Percentiles rank a stretch among this genome's conserved stretches.
Evolutionary conservation across 2,113 vertebrate genomes (phyloP).

Genomic region (Chionis minor): DNA sequence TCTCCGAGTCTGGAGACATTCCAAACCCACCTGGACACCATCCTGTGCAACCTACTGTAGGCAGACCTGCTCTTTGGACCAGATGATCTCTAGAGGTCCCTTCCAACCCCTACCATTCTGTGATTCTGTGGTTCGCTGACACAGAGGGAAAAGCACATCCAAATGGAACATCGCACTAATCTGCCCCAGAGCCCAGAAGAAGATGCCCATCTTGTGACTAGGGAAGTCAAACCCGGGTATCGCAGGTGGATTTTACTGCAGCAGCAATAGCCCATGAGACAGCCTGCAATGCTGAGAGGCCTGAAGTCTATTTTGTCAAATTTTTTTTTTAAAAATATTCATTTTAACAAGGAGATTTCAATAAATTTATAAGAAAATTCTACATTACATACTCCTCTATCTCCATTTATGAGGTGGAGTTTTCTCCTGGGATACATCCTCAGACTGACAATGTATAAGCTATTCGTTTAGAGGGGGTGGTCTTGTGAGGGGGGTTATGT

Average conservation of each 20-base stretch:
- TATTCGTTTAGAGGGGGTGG: too few species aligned
- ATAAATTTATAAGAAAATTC: background rate
- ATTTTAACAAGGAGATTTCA: background rate
- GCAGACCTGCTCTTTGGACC: background rate
- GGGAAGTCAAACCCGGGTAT: accelerated
- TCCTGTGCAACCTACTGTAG: background rate
- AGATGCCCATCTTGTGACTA: background rate
- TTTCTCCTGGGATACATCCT: background rate
- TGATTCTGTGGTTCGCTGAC: background rate
- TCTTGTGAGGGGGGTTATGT: background rate
- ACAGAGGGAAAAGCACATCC: background rate
- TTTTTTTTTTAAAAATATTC: background rate
- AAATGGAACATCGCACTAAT: background rate
- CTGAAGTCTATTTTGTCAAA: background rate
- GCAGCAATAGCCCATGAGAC: background rate
- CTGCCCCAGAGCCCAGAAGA: background rate
- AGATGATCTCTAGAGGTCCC: background rate
- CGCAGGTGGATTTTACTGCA: background rate
- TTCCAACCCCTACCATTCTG: background rate
- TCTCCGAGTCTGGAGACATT: background rate
- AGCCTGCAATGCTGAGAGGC: background rate
- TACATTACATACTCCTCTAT: background rate
- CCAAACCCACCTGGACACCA: background rate
- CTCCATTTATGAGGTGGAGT: background rate
- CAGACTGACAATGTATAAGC: background rate